phyloP scores from a whole-genome alignment of 1,140 invertebrate genomes.

The Drosophila grimshawi region DNA sequence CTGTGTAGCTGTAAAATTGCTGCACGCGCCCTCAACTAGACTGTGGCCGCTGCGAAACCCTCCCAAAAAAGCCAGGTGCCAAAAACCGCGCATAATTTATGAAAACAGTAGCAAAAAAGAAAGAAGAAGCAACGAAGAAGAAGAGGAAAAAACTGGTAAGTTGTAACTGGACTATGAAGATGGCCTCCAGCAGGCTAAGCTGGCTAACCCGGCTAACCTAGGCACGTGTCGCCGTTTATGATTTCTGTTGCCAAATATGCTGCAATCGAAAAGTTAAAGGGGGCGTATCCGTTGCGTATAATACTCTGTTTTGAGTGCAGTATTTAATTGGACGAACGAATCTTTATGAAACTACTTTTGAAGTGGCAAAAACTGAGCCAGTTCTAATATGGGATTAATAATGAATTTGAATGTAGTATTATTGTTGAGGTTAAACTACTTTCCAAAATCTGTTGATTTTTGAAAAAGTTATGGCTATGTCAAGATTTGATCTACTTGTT shows the following conservation, averaged over 20 bases:
- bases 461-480: no score
- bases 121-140: not conserved
- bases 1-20: constrained; percentile 38
- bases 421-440: no score
- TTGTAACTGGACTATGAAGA: constrained; percentile 24
- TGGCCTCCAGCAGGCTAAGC: constrained; percentile 19
- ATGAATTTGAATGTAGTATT: no score
- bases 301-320: not conserved
- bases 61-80: constrained; percentile 60
- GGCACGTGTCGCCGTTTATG: constrained; percentile 75
- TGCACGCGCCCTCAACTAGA: constrained; percentile 46
- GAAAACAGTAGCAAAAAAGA: constrained; percentile 20
- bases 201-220: constrained; percentile 27
- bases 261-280: not conserved
- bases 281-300: not conserved
- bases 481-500: no score
- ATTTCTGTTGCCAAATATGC: constrained; percentile 36
- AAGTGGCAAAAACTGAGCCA: no score
- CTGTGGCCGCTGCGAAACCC: constrained; percentile 14
- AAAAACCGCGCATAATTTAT: constrained; percentile 72
- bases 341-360: no score
- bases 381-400: no score
- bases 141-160: constrained; percentile 4
- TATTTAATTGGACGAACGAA: no score
- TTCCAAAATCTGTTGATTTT: no score